Evolutionary conservation across 2,888 invertebrate genomes (phyloP), one percentile per base, ranked within the genome.

Genomic region (Metacarcinus magister): DNA sequence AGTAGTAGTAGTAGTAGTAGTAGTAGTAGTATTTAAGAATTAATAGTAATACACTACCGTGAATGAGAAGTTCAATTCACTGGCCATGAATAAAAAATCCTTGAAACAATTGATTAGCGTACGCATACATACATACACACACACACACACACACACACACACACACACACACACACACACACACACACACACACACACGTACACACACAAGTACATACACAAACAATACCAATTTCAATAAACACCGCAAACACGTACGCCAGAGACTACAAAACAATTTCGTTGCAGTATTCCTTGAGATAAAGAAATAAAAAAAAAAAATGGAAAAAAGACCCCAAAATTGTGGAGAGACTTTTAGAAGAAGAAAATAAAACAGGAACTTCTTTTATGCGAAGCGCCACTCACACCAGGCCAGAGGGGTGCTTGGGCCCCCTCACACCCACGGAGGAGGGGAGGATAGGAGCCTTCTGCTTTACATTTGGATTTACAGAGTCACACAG

Each of bases 321-420:
- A 10, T 7, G 1, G 32, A 0, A 4, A 1, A 4, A 67, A n/a
- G 19, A 75, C 2, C 75, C 4, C n/a, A 75, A 82, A 82, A 82
- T 82, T 82, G 32, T 82, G 82, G 82, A 82, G 32, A 82, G 82
- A 82, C 82, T 82, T 82, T 67, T 82, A 82, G 32, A 82, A 82
- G 32, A 32, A 82, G 32, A 82, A 67, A 67, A 67, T 67, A 82
- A 32, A 5, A 82, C 28, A 82, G 82, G 32, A 82, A 82, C 82
- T 82, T 82, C 82, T 82, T 82, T 82, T 82, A 82, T 82, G 10
- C 32, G 28, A 5, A 32, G 82, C 82, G 82, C 82, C 82, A 82
- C 82, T 82, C 82, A 82, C 82, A 82, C 82, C 19, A 8, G 5
- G 82, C 82, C 82, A 13, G 10, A 82, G 10, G 82, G 82, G 82